Base-by-base conservation (phyloP, 2,797 vertebrate genomes). In the Clarias laeviceps region DNA sequence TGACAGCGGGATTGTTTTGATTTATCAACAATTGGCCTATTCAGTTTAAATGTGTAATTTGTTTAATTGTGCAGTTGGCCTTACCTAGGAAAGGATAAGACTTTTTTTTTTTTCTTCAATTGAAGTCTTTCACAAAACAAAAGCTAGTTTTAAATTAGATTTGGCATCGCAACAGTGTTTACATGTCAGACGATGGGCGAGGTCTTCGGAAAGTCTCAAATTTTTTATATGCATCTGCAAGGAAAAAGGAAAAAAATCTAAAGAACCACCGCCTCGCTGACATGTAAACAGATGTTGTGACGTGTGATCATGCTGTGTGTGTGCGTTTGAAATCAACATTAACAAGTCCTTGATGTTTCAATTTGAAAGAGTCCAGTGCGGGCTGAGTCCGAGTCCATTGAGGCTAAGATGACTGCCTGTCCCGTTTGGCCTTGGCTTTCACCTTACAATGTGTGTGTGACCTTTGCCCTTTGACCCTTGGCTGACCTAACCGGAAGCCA, bases 331-430 rank as follows among this genome's bases (percentile, higher is more conserved):
- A 96, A 96, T 98, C 96, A 95, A 98, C 96, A 98, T 97, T 99
- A 99, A 99, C 99, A 97, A 98, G 98, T 98, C 97, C 97, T 99
- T 99, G 97, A 99, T 99, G 97, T 99, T 99, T 99, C 97, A 99
- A 99, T 99, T 99, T 99, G 97, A 99, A 99, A 99, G 98, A 99
- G 98, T 99, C 98, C 97, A 97, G 97, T 99, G 98, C 94, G 97
- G 98, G 97, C 98, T 96, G 97, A 97, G 97, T 97, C 97, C 98
- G 97, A 98, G 96, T 98, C 98, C 97, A 98, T 98, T 99, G 98
- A 98, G 97, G 98, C 97, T 99, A 99, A 99, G 98, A 99, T 99
- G 98, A 99, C 98, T 99, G 97, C 98, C 98, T 99, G 98, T 98
- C 97, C 98, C 97, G 97, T 98, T 98, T 99, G 98, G 98, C 98